Evolutionary conservation across 2,888 invertebrate genomes (phyloP), one percentile per base, ranked within the genome.

Genomic region (Dysmachus trigonus): DNA sequence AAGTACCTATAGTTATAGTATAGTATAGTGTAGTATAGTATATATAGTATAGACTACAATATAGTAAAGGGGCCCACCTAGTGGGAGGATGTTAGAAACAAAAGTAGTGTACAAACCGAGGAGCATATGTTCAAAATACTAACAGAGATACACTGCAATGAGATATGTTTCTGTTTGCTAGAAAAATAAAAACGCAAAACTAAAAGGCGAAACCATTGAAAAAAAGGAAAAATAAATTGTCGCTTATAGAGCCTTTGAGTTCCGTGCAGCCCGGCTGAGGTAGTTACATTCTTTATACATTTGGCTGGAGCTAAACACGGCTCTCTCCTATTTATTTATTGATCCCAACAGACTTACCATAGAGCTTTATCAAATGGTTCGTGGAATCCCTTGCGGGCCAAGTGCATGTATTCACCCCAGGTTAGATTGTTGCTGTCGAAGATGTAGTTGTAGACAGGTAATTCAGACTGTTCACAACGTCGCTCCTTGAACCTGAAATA

Each of bases 401-500:
- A 89, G n/a, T 90, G 88, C 92, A 92, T 92, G 87, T 92, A 92
- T 88, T 91, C 89, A 85, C 92, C 92, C 92, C 92, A 92, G 87
- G 92, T 92, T 88, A 92, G 90, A 87, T 92, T 92, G 88, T 92
- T 92, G 81, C 89, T 89, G 88, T 91, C 90, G 87, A 91, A 92
- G 85, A 92, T 91, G 88, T 92, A 92, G 89, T 92, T 92, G 89
- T 92, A 92, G 15, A 92, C 92, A 13, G 92, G 92, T 87, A 92
- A 89, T 89, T 92, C 92, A 8, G 86, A 87, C 79, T 82, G 53
- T 76, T 90, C 89, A 31, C 73, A 87, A 86, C 89, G 88, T 38
- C 90, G 89, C 18, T 88, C 86, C 81, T 89, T 86, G 86, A 88
- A 91, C 88, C 91, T 91, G 73, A 22, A 72, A 84, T 27, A 41